Conservation (phyloP, 2,888 invertebrate genomes). For the Tribolium freemani region DNA sequence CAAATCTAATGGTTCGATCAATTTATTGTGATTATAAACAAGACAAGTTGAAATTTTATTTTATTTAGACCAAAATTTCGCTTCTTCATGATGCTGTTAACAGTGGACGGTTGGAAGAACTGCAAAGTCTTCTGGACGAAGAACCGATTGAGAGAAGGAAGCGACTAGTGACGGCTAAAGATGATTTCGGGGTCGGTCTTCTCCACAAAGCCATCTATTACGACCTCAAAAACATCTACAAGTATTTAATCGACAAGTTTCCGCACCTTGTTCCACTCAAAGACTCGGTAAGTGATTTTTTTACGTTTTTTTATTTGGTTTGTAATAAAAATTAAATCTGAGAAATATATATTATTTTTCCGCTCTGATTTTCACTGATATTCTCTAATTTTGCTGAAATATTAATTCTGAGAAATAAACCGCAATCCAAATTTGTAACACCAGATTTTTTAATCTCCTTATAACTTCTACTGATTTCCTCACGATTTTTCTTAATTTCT, state of each 20-base stretch:
- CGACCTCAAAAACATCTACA: constrained; percentile 79
- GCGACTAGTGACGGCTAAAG: constrained; percentile 75
- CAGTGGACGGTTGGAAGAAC: constrained; percentile 79
- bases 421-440: too few relatives aligned
- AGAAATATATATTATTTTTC: too few relatives aligned
- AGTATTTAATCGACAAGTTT: constrained; percentile 79
- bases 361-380: too few relatives aligned
- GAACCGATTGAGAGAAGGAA: constrained; percentile 68
- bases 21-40: too few relatives aligned
- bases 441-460: too few relatives aligned
- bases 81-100: constrained; percentile 83
- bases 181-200: constrained; percentile 79
- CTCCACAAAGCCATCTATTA: constrained; percentile 86
- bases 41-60: constrained; percentile 47
- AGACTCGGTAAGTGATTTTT: constrained; percentile 74
- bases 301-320: too few relatives aligned
- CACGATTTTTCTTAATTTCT: too few relatives aligned
- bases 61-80: constrained; percentile 76
- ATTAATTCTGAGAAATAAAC: too few relatives aligned
- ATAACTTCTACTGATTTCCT: too few relatives aligned
- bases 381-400: too few relatives aligned
- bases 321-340: too few relatives aligned
- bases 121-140: constrained; percentile 71
- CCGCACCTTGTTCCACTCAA: constrained; percentile 76
- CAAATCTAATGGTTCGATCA: constrained; percentile 77